Conservation (phyloP, 2,888 invertebrate species). For the Drosophila stalkeri region DNA sequence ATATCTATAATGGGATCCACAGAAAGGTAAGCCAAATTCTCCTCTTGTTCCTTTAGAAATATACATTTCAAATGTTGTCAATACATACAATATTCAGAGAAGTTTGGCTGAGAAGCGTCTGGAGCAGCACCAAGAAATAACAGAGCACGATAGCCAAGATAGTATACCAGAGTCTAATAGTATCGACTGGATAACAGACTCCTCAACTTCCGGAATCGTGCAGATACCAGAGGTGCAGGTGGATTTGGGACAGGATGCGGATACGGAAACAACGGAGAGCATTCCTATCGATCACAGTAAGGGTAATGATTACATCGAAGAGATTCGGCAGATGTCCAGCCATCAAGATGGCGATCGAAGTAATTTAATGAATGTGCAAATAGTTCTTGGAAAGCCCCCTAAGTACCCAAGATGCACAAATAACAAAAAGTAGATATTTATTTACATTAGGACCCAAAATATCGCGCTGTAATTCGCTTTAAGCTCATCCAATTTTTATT, state of each 20-base stretch:
- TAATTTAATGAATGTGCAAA: neutral
- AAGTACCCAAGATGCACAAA: neutral
- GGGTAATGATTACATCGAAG: neutral
- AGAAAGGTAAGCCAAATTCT: neutral
- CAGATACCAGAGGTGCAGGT: neutral
- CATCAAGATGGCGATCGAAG: neutral
- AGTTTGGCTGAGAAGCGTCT: too few species aligned
- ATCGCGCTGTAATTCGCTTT: slow-evolving; percentile 3
- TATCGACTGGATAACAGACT: neutral
- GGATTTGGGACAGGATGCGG: neutral
- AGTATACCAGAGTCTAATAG: neutral
- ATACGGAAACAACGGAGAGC: neutral
- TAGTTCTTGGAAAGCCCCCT: neutral
- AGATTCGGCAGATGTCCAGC: too few species aligned
- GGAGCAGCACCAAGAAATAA: neutral
- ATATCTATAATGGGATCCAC: neutral
- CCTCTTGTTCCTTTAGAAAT: neutral
- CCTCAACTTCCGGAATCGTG: neutral
- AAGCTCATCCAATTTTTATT: slow-evolving; percentile 17
- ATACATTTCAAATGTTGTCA: neutral
- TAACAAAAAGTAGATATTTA: neutral
- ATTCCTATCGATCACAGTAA: neutral
- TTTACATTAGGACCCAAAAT: neutral
- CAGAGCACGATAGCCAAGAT: neutral
- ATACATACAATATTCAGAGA: neutral